A percentile compares a stretch with the other conserved stretches of the same genome.
Conservation (phyloP, 1,140 invertebrate genomes). For the Euura lappo region DNA sequence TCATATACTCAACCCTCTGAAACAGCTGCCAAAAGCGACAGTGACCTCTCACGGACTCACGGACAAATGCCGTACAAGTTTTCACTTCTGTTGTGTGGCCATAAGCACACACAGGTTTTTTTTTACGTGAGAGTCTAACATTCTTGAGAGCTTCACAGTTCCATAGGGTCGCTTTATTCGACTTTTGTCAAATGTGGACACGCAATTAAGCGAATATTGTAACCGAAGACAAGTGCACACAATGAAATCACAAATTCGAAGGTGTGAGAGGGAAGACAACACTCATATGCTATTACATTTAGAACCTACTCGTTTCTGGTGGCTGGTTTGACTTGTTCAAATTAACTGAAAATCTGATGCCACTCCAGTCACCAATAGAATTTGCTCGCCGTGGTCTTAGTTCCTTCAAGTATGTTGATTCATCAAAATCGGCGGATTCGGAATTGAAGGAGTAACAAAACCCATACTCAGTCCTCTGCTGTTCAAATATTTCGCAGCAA, state of each 20-base stretch:
- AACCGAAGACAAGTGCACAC: background rate
- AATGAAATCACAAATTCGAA: background rate
- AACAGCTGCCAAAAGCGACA: too few species aligned
- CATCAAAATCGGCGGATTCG: conserved; percentile 34
- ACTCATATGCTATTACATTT: too few species aligned
- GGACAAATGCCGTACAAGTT: too few species aligned
- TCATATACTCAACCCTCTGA: too few species aligned
- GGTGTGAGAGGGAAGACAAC: background rate
- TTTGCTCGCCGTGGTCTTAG: conserved; percentile 29
- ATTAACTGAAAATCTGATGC: conserved; percentile 27
- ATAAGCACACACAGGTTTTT: too few species aligned
- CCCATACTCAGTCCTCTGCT: conserved; percentile 45
- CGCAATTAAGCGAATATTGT: too few species aligned
- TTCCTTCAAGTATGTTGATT: conserved; percentile 14
- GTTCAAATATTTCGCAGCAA: conserved; percentile 42
- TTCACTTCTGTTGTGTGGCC: too few species aligned
- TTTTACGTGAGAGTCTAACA: too few species aligned
- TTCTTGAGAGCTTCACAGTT: too few species aligned
- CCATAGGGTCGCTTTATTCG: too few species aligned
- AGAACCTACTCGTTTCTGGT: background rate
- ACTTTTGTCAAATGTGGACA: too few species aligned
- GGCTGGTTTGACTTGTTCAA: background rate
- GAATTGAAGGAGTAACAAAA: conserved; percentile 52
- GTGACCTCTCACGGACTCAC: too few species aligned
- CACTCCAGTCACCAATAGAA: conserved; percentile 29